A percentile compares a stretch with the other conserved stretches of the same genome.
Evolutionary conservation across 2,113 vertebrate genomes (phyloP).

Genomic region (Gallinago undulata): DNA sequence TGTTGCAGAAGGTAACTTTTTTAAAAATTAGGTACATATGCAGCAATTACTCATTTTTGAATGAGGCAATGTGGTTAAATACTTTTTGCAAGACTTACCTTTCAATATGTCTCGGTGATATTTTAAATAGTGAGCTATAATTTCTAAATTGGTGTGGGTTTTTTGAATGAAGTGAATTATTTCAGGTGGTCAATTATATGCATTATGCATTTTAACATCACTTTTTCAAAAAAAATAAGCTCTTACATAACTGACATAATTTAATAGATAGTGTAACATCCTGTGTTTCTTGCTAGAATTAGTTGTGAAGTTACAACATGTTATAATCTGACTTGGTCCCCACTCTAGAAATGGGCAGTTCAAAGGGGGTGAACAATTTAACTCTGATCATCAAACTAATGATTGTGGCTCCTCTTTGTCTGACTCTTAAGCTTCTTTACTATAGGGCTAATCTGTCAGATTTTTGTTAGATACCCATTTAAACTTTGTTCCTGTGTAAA

Average conservation of each 20-base stretch:
- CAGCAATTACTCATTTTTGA: neutral
- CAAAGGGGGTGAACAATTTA: neutral
- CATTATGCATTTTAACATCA: neutral
- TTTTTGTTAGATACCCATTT: constrained; percentile 12
- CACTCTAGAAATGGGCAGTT: neutral
- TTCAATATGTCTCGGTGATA: neutral
- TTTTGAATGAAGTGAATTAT: neutral
- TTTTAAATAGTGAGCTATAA: neutral
- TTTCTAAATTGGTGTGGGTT: neutral
- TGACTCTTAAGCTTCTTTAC: constrained; percentile 16
- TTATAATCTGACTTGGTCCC: neutral
- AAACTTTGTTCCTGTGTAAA: constrained; percentile 23
- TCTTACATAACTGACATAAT: neutral
- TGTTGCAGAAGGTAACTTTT: constrained; percentile 86
- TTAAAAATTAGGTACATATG: neutral
- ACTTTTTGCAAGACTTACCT: neutral
- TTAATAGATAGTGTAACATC: neutral
- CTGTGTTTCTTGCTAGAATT: neutral
- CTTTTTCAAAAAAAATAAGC: neutral
- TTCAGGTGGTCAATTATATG: neutral
- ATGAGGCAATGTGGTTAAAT: neutral
- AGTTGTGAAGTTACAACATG: accelerated
- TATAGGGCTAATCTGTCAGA: neutral
- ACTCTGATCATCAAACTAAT: neutral
- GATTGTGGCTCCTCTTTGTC: neutral